Percentiles rank a stretch among this genome's conserved stretches.
These are phyloP conservation scores for Phrynosoma blainvillii DNA, from an alignment of 2,113 vertebrate species.

Conservation along the genomic window DNA sequence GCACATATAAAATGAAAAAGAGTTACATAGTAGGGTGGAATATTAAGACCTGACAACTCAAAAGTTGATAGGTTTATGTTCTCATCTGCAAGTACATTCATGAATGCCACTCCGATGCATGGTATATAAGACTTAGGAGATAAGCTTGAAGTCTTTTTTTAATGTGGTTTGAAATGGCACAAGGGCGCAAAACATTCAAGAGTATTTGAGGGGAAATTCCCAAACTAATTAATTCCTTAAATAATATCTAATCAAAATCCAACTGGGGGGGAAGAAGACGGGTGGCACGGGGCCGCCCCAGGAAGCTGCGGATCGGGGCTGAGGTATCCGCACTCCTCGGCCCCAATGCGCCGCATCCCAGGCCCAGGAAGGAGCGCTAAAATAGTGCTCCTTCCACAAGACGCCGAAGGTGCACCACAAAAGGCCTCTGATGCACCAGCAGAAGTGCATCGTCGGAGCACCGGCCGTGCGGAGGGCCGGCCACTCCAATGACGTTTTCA, in stretches of 20 bases:
- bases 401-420: too few relatives aligned
- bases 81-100: slow-evolving; percentile 13
- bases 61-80: slow-evolving; percentile 18
- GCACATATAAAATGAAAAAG: slow-evolving; percentile 23
- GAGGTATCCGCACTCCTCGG: too few relatives aligned
- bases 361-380: too few relatives aligned
- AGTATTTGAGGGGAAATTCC: neutral
- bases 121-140: slow-evolving; percentile 3
- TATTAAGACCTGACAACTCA: neutral
- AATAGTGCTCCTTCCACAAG: too few relatives aligned
- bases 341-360: too few relatives aligned
- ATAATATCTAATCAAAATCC: slow-evolving; percentile 14
- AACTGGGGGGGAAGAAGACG: too few relatives aligned
- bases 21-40: slow-evolving; percentile 10
- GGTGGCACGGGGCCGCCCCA: too few relatives aligned
- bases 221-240: slow-evolving; percentile 39
- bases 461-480: too few relatives aligned
- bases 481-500: too few relatives aligned
- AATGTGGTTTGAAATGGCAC: neutral
- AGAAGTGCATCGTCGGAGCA: too few relatives aligned
- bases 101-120: slow-evolving; percentile 24
- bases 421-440: too few relatives aligned
- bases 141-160: neutral
- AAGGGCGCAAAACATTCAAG: neutral
- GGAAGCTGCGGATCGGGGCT: too few relatives aligned